phyloP scores from a whole-genome alignment of 2,888 invertebrate genomes.

The Alsophila aescularia region DNA sequence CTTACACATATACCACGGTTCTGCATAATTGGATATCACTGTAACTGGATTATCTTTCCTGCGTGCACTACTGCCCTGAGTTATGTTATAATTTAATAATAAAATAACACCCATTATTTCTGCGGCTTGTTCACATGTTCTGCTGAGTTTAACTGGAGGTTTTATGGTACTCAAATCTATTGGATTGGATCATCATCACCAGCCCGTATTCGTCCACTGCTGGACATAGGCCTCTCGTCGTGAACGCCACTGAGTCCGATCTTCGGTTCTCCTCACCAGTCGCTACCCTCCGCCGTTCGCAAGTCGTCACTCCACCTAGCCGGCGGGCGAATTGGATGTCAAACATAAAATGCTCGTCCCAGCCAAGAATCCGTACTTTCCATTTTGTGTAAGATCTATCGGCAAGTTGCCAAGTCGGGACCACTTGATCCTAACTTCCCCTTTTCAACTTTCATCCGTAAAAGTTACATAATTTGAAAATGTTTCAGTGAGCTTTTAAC shows the following conservation, averaged over 20 bases:
- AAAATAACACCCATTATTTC: neutral
- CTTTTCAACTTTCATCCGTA: conserved; percentile 46
- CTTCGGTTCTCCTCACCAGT: no score
- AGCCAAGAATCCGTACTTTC: conserved; percentile 35
- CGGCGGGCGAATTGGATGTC: conserved; percentile 14
- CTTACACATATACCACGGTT: conserved; percentile 3
- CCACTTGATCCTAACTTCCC: conserved; percentile 53
- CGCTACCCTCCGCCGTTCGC: no score
- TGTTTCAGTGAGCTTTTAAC: conserved; percentile 32
- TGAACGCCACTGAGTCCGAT: no score
- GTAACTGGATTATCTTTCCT: conserved; percentile 64
- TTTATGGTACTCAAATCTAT: no score
- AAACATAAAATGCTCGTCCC: conserved; percentile 23
- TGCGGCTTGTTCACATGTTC: neutral
- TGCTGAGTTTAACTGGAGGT: neutral
- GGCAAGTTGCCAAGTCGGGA: conserved; percentile 61
- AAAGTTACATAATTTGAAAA: conserved; percentile 45
- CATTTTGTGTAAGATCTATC: conserved; percentile 43
- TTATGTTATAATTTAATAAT: conserved; percentile 64
- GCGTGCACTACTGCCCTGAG: conserved; percentile 46
- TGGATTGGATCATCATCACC: no score
- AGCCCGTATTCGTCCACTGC: no score
- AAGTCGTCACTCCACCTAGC: no score
- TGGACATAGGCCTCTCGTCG: no score
- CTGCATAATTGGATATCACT: conserved; percentile 68